These are phyloP conservation scores for Amiota mariae DNA, from an alignment of 2,888 invertebrate genomes.

Conservation along the genomic window DNA sequence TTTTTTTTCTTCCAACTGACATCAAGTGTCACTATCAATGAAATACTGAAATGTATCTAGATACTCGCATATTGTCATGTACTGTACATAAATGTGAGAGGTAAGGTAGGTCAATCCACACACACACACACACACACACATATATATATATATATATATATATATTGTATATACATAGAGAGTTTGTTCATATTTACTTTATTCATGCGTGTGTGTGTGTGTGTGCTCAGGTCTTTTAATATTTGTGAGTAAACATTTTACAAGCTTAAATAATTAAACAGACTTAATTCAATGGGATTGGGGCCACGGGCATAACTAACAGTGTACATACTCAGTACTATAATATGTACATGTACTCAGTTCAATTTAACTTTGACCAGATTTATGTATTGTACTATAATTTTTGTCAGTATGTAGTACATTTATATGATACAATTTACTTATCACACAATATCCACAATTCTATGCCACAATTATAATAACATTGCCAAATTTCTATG, in stretches of 20 bases:
- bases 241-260: conserved; percentile 50
- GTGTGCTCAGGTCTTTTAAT: conserved; percentile 30
- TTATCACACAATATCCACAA: too few relatives aligned
- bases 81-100: not conserved
- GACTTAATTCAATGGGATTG: conserved; percentile 54
- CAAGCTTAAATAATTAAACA: conserved; percentile 60
- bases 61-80: conserved; percentile 13
- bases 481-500: not conserved
- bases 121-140: too few relatives aligned
- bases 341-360: too few relatives aligned
- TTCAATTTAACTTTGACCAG: too few relatives aligned
- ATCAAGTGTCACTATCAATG: conserved; percentile 15
- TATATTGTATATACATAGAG: too few relatives aligned
- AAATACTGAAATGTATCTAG: conserved; percentile 16
- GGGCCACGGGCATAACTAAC: conserved; percentile 56
- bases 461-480: not conserved
- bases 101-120: not conserved
- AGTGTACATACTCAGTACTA: not conserved
- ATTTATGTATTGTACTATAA: not conserved
- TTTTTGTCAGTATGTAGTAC: not conserved
- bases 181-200: not conserved
- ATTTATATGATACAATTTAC: too few relatives aligned
- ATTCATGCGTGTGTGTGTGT: not conserved
- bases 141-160: too few relatives aligned
- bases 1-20: not conserved